These are phyloP conservation scores for Peromyscus melanophrys DNA, from an alignment of 2,797 vertebrate genomes.

Conservation along the genomic window DNA sequence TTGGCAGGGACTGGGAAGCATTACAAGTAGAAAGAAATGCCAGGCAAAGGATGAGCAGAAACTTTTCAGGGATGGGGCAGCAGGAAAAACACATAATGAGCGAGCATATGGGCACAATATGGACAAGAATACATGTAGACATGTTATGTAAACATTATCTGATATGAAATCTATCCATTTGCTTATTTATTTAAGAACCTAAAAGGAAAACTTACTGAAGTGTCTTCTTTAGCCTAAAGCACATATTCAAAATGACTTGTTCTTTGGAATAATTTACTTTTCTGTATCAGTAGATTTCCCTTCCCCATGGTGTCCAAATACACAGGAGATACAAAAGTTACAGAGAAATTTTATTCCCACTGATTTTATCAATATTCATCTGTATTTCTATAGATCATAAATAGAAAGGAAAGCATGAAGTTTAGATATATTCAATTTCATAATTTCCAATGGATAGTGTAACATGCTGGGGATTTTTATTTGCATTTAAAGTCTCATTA, in stretches of 20 bases:
- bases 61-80: fast-evolving
- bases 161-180: not conserved
- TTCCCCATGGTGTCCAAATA: not conserved
- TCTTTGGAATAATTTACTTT: not conserved
- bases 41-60: not conserved
- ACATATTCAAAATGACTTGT: not conserved
- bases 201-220: not conserved
- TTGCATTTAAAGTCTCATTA: not conserved
- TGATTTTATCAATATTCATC: not conserved
- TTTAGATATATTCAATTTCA: not conserved
- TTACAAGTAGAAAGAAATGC: not conserved
- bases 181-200: not conserved
- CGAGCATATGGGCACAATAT: not conserved
- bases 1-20: not conserved
- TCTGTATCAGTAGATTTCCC: not conserved
- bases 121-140: not conserved
- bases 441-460: not conserved
- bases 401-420: not conserved
- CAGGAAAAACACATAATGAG: fast-evolving
- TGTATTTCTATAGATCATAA: not conserved
- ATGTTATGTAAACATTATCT: not conserved
- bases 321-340: not conserved
- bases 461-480: not conserved
- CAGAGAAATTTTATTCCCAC: not conserved
- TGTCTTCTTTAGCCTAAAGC: not conserved